These are phyloP conservation scores for Chloropsis cyanopogon DNA, from an alignment of 2,113 vertebrate genomes.

Conservation along the genomic window DNA sequence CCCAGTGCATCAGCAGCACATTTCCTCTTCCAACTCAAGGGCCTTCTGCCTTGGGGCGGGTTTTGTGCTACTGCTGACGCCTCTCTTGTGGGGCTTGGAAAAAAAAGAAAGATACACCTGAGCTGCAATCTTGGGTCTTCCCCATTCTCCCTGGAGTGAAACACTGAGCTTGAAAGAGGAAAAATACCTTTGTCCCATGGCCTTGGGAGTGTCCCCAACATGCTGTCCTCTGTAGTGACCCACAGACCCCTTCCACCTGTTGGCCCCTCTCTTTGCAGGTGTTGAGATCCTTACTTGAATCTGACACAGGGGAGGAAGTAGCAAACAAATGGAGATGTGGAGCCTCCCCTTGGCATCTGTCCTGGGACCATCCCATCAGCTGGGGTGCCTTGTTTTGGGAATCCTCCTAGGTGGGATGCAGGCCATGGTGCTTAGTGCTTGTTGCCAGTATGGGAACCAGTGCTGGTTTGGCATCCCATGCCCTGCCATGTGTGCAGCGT, in stretches of 20 bases:
- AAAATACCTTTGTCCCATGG: not conserved
- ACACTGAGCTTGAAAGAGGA: not conserved
- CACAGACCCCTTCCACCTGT: not conserved
- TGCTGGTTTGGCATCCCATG: not conserved
- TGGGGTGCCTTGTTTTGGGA: not conserved
- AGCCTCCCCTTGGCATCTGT: not conserved
- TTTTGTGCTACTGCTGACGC: not conserved
- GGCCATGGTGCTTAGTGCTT: not conserved
- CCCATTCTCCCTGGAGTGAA: not conserved
- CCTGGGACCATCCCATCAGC: not conserved
- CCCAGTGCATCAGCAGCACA: not conserved
- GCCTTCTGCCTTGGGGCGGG: not conserved
- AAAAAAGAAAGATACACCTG: not conserved
- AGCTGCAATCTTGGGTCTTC: not conserved
- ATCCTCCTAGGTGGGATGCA: not conserved
- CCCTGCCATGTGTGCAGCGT: not conserved
- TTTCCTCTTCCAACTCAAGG: not conserved
- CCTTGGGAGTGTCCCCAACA: not conserved
- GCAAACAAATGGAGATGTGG: not conserved
- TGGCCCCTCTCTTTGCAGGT: not conserved
- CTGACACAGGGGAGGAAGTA: not conserved
- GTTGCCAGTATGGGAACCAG: not conserved
- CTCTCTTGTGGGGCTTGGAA: not conserved
- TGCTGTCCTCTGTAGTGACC: not conserved
- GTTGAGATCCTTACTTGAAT: not conserved